Conservation (phyloP, 2,888 invertebrate genomes). For the Apodemia mormo region DNA sequence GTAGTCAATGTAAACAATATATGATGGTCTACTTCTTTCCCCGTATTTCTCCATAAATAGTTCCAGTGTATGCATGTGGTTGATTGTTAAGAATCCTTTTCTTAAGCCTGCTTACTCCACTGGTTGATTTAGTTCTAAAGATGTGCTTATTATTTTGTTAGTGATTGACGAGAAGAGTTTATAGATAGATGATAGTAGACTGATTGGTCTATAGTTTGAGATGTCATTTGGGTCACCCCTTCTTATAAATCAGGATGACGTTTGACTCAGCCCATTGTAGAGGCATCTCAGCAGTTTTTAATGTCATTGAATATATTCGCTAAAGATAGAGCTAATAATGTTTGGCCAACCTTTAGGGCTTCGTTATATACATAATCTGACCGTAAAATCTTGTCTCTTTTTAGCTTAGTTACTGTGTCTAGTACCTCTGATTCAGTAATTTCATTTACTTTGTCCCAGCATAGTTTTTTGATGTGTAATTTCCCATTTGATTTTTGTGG, state of each 20-base stretch:
- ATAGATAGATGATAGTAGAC: background rate
- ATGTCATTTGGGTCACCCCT: background rate
- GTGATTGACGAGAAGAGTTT: background rate
- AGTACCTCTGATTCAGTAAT: too few relatives aligned
- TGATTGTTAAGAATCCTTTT: background rate
- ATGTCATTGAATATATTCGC: too few relatives aligned
- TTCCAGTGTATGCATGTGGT: background rate
- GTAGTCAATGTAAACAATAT: background rate
- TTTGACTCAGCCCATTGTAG: conserved; percentile 1
- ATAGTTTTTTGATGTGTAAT: too few relatives aligned
- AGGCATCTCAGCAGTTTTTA: too few relatives aligned
- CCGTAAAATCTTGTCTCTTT: too few relatives aligned
- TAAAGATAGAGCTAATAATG: too few relatives aligned
- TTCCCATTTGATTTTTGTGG: too few relatives aligned
- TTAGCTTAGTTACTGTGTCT: too few relatives aligned
- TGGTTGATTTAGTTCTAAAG: conserved; percentile 1
- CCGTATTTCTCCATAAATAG: background rate
- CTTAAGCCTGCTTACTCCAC: background rate
- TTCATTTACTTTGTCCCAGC: too few relatives aligned
- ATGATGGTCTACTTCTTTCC: background rate
- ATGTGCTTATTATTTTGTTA: background rate
- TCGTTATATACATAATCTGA: too few relatives aligned
- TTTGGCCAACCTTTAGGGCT: too few relatives aligned
- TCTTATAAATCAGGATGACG: background rate
- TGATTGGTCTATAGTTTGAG: background rate